Percentiles rank a stretch among this genome's conserved stretches.
These are phyloP conservation scores for Acipenser transmontanus DNA, from an alignment of 2,797 vertebrate genomes.

Conservation along the genomic window DNA sequence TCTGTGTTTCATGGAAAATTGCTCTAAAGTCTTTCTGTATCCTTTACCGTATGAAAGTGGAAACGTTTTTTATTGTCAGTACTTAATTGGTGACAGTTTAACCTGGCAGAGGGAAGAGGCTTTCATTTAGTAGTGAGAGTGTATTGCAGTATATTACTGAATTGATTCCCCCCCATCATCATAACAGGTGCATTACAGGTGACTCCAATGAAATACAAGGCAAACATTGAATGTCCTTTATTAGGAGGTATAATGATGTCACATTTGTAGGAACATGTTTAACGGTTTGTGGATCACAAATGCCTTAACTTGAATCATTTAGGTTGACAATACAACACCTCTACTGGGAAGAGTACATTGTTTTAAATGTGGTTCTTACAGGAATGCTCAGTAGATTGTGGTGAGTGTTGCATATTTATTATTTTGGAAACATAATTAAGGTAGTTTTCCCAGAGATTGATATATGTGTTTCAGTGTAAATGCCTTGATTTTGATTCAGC, in stretches of 20 bases:
- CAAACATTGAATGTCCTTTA: background rate
- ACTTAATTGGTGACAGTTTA: background rate
- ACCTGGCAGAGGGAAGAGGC: background rate
- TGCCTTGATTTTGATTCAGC: background rate
- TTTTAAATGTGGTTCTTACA: constrained; percentile 53
- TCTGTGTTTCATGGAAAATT: constrained; percentile 66
- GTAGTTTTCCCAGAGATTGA: background rate
- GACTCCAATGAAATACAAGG: background rate
- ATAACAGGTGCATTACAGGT: too few relatives aligned
- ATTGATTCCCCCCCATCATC: too few relatives aligned
- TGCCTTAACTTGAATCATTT: constrained; percentile 21
- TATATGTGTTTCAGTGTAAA: background rate
- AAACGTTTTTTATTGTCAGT: background rate
- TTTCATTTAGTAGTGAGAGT: too few relatives aligned
- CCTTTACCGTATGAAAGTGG: constrained; percentile 48
- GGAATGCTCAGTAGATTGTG: constrained; percentile 65
- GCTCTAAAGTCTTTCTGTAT: constrained; percentile 83
- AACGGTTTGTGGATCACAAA: background rate
- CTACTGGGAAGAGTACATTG: constrained; percentile 47
- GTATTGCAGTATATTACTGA: background rate
- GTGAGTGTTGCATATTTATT: constrained; percentile 37
- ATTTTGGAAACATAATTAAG: background rate
- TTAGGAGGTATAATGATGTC: background rate
- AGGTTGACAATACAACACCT: constrained; percentile 55
- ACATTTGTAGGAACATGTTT: background rate